These are phyloP conservation scores for Lasioglossum malachurum DNA, from an alignment of 2,888 invertebrate species.

Conservation along the genomic window DNA sequence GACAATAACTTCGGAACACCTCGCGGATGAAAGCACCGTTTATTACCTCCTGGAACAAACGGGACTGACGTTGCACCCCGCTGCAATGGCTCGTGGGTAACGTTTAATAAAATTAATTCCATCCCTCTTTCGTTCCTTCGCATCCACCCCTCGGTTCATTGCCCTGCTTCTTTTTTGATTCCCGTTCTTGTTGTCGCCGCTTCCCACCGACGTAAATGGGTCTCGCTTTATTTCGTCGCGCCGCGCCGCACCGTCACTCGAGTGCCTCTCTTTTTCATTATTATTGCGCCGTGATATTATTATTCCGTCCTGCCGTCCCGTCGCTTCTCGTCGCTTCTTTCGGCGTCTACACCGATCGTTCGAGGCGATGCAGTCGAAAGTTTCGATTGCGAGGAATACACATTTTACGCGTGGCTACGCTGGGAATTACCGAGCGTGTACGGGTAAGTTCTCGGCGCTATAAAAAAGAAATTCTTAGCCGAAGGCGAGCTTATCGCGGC, in stretches of 20 bases:
- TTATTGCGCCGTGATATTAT: constrained; percentile 38
- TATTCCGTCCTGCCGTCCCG: constrained; percentile 29
- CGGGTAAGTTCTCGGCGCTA: not conserved
- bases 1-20: constrained; percentile 74
- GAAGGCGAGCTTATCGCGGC: constrained; percentile 54
- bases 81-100: constrained; percentile 65
- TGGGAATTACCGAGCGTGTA: not conserved
- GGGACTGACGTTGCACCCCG: constrained; percentile 53
- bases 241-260: constrained; percentile 14
- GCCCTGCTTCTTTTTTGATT: constrained; percentile 33
- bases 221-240: constrained; percentile 52
- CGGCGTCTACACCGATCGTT: not conserved
- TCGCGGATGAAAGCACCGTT: constrained; percentile 73
- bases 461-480: constrained; percentile 27
- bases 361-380: not conserved
- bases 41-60: constrained; percentile 73
- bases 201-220: constrained; percentile 41
- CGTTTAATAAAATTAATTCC: constrained; percentile 73
- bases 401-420: not conserved
- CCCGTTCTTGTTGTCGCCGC: constrained; percentile 30
- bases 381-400: not conserved
- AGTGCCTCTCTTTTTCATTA: not conserved
- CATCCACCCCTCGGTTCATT: not conserved
- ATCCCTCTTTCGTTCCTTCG: constrained; percentile 22
- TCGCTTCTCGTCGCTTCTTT: not conserved